Base-by-base conservation (phyloP, 2,113 vertebrate species). In the Aptenodytes forsteri region DNA sequence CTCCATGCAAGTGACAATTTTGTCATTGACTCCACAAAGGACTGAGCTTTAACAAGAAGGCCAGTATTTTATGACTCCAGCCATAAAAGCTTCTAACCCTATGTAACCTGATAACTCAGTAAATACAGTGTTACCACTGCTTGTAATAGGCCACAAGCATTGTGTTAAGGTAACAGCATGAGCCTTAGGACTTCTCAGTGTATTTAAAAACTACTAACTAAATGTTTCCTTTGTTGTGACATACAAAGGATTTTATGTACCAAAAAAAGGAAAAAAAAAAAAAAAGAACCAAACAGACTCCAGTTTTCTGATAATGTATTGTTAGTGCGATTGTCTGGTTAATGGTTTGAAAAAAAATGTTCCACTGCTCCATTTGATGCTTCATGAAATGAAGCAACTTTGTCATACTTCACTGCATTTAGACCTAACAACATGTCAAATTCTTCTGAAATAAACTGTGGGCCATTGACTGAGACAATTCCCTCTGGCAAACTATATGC, bases 331-430 rank as follows among this genome's bases (percentile, higher is more conserved):
- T 73, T 95, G 79, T 76, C 77, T 97, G 89, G 70, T 92, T 97
- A 98, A 98, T 96, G 97, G 91, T 46, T 95, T 91, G 91, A 87
- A 90, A 96, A 87, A 93, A 77, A 83, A 75, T 16, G 47, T 96
- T 93, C 54, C 19, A 36, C 47, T 93, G 87, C 87, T 87, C 72
- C 89, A 89, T 97, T 97, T 95, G 79, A 90, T 46, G 62, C 77
- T 73, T 78, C 87, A 55, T 94, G 95, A 96, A 96, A 97, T 94
- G 96, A 96, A 97, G 91, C 64, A 95, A 93, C 61, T 76, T 91
- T 47, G 80, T 92, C 83, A 89, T 91, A 89, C 92, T 95, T 95
- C 87, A 79, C 76, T 92, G 92, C 76, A 66, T 94, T 93, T 78
- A 92, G 56, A 67, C 42, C 58, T 69, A 90, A 61, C 49, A 83